Evolutionary conservation across 35 echinoderm and acorn worm species (phyloP), one percentile per base, ranked within the genome.

Genomic region (Hemicentrotus pulcherrimus): DNA sequence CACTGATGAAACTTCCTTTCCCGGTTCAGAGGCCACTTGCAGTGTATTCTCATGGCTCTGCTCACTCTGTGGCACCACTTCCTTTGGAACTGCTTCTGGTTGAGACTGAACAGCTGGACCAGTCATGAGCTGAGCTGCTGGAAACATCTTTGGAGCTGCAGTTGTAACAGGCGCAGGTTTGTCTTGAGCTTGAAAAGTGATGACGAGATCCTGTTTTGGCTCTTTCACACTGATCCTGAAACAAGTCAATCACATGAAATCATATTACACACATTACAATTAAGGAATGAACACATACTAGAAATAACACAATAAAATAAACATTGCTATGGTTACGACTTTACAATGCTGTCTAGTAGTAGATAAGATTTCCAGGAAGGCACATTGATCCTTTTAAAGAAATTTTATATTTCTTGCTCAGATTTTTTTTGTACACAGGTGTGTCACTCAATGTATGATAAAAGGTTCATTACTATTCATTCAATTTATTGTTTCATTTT

Each of bases 161-260:
- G 88, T 90, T 47, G 46, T 24, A 90, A 32, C 88, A 90, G 88
- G 88, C 32, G 14, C 46, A 46, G 45, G 91, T 47, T 93, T 31
- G 16, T 93, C 91, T 58, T 31, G 91, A 18, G 91, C 30, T 58
- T 93, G 91, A 31, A 93, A 93, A 15, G 91, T 93, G 47, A 93
- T 93, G 47, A 93, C 47, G 12, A 93, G 91, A n/a, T 47, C 91
- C 46, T 93, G 46, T 28, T 93, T 93, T 18, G 91, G 91, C 48
- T 93, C 46, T 52, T 28, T 93, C 32, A 93, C 19, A 28, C 19
- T 50, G 46, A 90, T 90, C 33, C 88, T 90, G 88, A 90, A 90
- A 90, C 12, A 33, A 90, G 88, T 78, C 65, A 78, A 8, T n/a
- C 65, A 78, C 24, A 28, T 8, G 24, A 78, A 78, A 78, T 78